phyloP scores from a whole-genome alignment of 2,797 vertebrate species.

The Coreius guichenoti region DNA sequence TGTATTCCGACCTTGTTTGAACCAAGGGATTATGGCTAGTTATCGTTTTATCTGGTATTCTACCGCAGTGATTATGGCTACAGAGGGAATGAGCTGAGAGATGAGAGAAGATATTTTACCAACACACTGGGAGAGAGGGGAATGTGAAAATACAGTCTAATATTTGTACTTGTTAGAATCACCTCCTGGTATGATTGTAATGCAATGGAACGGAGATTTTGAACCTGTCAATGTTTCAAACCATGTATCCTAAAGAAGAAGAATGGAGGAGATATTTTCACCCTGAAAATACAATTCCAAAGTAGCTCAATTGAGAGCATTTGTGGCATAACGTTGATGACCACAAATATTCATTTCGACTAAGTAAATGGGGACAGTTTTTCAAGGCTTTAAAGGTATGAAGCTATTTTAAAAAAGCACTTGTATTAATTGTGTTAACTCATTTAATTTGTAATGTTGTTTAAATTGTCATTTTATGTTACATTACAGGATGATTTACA shows the following conservation, averaged over 20 bases:
- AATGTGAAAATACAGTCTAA: background rate
- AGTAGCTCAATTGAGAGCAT: background rate
- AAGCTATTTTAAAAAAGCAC: background rate
- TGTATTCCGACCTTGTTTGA: background rate
- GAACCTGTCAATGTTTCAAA: background rate
- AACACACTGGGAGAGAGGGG: background rate
- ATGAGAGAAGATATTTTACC: conserved; percentile 26
- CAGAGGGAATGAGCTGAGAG: background rate
- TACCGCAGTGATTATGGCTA: conserved; percentile 8
- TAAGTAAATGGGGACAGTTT: background rate
- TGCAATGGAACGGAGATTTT: background rate
- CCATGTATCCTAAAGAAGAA: background rate
- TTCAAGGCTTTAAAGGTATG: background rate
- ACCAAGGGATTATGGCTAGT: conserved; percentile 35
- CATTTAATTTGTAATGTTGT: background rate
- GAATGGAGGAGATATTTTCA: background rate
- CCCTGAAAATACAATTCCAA: background rate
- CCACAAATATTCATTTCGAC: accelerated
- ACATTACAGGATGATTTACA: background rate
- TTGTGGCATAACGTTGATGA: background rate
- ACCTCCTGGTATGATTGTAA: conserved; percentile 2
- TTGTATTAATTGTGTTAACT: background rate
- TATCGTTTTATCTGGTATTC: conserved; percentile 10
- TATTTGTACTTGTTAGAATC: conserved; percentile 12
- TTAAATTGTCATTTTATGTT: background rate